Conservation (phyloP, 2,888 invertebrate species). For the Melanchra persicariae region DNA sequence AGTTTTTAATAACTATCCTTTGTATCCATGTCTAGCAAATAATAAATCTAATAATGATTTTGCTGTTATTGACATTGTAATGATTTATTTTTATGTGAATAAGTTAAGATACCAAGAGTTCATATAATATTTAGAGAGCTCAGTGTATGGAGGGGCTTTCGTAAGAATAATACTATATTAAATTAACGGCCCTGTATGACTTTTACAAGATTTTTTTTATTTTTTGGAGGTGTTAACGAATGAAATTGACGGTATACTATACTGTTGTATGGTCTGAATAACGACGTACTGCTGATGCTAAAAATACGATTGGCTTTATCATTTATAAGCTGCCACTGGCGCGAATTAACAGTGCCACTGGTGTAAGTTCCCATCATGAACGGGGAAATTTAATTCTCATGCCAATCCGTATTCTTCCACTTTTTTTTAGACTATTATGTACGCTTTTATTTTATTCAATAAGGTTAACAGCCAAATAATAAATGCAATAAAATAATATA, state of each 20-base stretch:
- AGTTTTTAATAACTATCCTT: background rate
- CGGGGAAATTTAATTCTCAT: background rate
- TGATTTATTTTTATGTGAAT: background rate
- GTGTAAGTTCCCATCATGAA: no score
- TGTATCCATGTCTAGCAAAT: background rate
- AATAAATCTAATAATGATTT: background rate
- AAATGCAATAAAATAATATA: conserved; percentile 12
- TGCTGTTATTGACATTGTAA: background rate
- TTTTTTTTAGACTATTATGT: no score
- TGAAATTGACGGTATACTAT: background rate
- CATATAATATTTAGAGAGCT: background rate
- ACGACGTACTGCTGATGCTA: no score
- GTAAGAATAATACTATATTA: background rate
- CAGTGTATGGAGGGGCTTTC: background rate
- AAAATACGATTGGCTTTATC: background rate
- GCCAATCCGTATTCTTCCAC: no score
- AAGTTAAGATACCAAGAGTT: background rate
- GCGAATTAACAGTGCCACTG: background rate
- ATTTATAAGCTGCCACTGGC: background rate
- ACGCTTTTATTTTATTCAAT: no score
- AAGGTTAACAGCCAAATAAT: background rate
- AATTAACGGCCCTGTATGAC: background rate
- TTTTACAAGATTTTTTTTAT: background rate
- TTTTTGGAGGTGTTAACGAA: no score
- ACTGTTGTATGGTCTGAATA: background rate